phyloP scores from a whole-genome alignment of 2,113 vertebrate genomes.

The crab-eating macaque (Macaca fascicularis) region DNA sequence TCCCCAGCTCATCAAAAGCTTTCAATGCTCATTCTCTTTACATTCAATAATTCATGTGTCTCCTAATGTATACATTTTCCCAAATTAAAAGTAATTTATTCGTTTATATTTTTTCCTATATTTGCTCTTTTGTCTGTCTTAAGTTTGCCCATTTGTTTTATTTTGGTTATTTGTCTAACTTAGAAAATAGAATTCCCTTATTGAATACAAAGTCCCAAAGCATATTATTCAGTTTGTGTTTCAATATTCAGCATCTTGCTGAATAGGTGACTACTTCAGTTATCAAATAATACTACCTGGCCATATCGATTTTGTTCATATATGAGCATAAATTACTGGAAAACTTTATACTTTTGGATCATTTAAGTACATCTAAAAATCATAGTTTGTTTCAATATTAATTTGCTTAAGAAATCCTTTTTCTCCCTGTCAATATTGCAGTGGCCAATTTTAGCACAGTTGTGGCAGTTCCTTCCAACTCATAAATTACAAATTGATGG shows the following conservation, averaged over 20 bases:
- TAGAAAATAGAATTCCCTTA: slow-evolving; percentile 10
- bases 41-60: background rate
- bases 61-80: background rate
- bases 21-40: background rate
- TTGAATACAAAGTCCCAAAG: background rate
- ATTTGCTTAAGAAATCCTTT: background rate
- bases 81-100: background rate
- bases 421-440: background rate
- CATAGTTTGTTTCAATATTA: background rate
- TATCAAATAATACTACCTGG: background rate
- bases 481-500: background rate
- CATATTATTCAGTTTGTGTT: background rate
- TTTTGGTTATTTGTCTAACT: slow-evolving; percentile 14
- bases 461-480: background rate
- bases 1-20: background rate
- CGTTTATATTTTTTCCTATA: background rate
- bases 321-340: background rate
- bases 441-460: background rate
- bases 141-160: background rate
- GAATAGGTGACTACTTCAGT: background rate
- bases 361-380: background rate
- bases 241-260: background rate
- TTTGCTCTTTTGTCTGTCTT: background rate
- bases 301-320: background rate
- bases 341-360: background rate